Conservation (phyloP, 1,140 invertebrate species). For the Ips typographus region DNA sequence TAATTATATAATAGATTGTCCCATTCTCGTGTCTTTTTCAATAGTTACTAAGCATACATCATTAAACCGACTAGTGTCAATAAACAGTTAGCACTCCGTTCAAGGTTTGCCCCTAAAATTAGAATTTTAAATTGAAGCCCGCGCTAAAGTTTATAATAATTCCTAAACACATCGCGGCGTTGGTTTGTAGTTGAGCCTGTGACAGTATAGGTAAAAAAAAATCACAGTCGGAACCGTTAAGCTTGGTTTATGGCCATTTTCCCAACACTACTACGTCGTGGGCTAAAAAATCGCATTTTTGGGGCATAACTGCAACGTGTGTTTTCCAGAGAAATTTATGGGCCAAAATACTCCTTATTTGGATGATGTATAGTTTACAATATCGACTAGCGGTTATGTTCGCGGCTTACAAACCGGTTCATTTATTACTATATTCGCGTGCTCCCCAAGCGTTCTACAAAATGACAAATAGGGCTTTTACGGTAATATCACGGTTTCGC, state of each 20-base stretch:
- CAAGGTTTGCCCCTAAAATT: slow-evolving; percentile 1
- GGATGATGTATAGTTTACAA: slow-evolving; percentile 27
- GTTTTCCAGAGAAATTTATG: slow-evolving; percentile 13
- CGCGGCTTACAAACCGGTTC: slow-evolving; percentile 13
- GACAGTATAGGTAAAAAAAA: not conserved
- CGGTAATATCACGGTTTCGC: slow-evolving; percentile 11
- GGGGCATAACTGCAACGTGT: slow-evolving; percentile 15
- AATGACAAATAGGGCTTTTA: slow-evolving; percentile 27
- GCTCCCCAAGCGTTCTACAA: slow-evolving; percentile 12
- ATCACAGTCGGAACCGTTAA: no score
- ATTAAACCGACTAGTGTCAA: no score
- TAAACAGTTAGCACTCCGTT: no score
- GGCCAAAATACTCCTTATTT: slow-evolving; percentile 19
- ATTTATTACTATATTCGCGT: slow-evolving; percentile 24
- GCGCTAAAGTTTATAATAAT: not conserved
- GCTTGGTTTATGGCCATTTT: no score
- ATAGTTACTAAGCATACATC: no score
- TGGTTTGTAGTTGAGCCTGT: not conserved
- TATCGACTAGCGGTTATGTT: slow-evolving; percentile 25
- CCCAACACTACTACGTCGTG: not conserved
- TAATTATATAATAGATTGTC: no score
- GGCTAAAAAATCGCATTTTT: slow-evolving; percentile 9
- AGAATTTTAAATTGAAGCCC: slow-evolving; percentile 4
- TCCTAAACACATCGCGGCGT: not conserved
- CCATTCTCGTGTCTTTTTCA: no score